These are phyloP conservation scores for Cryptoprocta ferox DNA, from an alignment of 2,797 vertebrate genomes.

Conservation along the genomic window DNA sequence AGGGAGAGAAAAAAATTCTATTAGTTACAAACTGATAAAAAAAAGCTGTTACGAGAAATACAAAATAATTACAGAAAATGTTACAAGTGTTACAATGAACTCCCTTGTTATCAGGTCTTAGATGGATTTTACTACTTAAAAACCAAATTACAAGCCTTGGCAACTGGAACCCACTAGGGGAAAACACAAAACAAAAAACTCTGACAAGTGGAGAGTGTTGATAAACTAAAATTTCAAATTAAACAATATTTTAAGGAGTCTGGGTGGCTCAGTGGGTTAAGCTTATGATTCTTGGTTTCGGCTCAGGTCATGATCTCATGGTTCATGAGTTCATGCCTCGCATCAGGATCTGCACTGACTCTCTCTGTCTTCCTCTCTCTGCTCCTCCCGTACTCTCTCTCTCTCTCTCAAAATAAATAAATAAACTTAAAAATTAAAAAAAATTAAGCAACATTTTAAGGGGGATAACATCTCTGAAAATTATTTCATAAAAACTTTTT, in stretches of 20 bases:
- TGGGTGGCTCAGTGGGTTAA: too few relatives aligned
- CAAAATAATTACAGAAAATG: not conserved
- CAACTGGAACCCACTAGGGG: not conserved
- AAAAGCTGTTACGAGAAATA: not conserved
- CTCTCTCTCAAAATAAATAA: too few relatives aligned
- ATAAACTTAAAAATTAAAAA: too few relatives aligned
- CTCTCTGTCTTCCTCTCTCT: too few relatives aligned
- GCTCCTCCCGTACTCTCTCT: too few relatives aligned
- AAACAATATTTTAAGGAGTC: not conserved
- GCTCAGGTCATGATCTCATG: too few relatives aligned
- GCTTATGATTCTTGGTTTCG: too few relatives aligned
- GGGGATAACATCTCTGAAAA: not conserved
- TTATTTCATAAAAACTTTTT: not conserved
- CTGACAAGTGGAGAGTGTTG: not conserved
- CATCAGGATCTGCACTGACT: too few relatives aligned
- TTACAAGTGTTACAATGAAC: not conserved
- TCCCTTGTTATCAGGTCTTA: not conserved
- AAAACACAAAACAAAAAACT: not conserved
- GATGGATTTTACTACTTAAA: not conserved
- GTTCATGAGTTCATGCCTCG: too few relatives aligned
- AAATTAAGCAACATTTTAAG: not conserved
- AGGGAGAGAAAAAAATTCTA: not conserved
- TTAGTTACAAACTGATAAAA: constrained; percentile 25
- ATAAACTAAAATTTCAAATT: not conserved
- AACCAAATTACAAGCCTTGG: not conserved